These are phyloP conservation scores for Cricetomys ansorgei DNA, from an alignment of 2,113 vertebrate species.

Conservation along the genomic window DNA sequence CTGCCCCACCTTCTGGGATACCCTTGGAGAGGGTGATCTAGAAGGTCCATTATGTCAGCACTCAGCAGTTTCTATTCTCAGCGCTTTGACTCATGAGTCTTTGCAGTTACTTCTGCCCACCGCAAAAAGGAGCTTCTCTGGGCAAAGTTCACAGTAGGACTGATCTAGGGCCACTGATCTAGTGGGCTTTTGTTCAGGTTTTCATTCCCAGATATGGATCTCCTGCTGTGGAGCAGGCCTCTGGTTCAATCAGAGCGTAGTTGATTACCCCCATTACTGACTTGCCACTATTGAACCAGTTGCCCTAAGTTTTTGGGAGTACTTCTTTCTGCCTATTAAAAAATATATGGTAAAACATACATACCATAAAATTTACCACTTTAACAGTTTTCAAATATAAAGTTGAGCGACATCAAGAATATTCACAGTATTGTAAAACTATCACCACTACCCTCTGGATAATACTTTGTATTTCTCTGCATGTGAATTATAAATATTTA, in stretches of 20 bases:
- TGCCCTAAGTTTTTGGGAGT: not conserved
- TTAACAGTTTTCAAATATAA: not conserved
- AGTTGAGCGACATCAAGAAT: not conserved
- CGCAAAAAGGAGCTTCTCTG: not conserved
- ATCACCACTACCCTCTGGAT: not conserved
- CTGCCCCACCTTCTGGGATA: no score
- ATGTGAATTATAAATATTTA: not conserved
- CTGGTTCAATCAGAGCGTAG: not conserved
- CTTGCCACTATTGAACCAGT: not conserved
- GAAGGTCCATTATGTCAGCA: not conserved
- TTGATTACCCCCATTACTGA: not conserved
- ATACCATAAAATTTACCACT: not conserved
- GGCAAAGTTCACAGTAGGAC: not conserved
- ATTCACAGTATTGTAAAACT: no score
- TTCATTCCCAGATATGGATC: not conserved
- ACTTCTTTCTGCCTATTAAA: not conserved
- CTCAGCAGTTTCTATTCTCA: not conserved
- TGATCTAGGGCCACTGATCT: no score
- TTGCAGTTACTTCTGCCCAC: not conserved
- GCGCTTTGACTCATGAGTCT: not conserved
- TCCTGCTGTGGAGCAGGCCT: not conserved
- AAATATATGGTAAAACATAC: not conserved
- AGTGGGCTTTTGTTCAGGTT: not conserved
- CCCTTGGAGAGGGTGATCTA: not conserved
- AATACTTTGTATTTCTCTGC: slow-evolving; percentile 6